Conservation (phyloP, 1,140 invertebrate genomes). For the Formica exsecta region DNA sequence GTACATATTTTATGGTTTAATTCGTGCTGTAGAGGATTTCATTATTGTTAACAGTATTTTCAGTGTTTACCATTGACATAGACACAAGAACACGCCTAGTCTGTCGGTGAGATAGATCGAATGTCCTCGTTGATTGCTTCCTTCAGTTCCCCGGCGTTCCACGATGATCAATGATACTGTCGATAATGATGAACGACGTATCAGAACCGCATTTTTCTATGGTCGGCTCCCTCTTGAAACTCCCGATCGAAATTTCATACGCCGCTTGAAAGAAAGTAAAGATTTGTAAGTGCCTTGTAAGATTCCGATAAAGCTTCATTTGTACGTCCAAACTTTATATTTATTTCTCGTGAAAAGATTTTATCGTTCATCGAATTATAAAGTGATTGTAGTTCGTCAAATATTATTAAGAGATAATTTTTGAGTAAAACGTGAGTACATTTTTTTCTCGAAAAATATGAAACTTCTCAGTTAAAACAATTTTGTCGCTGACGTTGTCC, state of each 20-base stretch:
- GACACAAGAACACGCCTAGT: conserved; percentile 46
- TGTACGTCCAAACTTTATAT: background rate
- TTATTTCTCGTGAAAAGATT: background rate
- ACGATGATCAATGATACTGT: conserved; percentile 73
- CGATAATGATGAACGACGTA: conserved; percentile 67
- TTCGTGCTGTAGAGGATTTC: conserved; percentile 59
- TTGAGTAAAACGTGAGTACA: background rate
- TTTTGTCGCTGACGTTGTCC: background rate
- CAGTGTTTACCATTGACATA: conserved; percentile 61
- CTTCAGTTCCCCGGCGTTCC: conserved; percentile 48
- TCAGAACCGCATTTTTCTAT: conserved; percentile 40
- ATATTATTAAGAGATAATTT: background rate
- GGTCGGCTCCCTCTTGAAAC: background rate
- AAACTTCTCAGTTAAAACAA: background rate
- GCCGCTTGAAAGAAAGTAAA: conserved; percentile 41
- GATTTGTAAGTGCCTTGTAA: conserved; percentile 30
- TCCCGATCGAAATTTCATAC: conserved; percentile 44
- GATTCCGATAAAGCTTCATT: background rate
- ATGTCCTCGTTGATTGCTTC: conserved; percentile 72
- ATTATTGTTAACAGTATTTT: conserved; percentile 69
- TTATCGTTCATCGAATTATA: background rate
- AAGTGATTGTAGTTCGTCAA: background rate
- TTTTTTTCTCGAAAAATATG: background rate
- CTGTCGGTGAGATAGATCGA: conserved; percentile 67
- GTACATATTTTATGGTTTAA: conserved; percentile 58